phyloP scores from a whole-genome alignment of 1,140 invertebrate species.

The Caenorhabditis tropicalis region DNA sequence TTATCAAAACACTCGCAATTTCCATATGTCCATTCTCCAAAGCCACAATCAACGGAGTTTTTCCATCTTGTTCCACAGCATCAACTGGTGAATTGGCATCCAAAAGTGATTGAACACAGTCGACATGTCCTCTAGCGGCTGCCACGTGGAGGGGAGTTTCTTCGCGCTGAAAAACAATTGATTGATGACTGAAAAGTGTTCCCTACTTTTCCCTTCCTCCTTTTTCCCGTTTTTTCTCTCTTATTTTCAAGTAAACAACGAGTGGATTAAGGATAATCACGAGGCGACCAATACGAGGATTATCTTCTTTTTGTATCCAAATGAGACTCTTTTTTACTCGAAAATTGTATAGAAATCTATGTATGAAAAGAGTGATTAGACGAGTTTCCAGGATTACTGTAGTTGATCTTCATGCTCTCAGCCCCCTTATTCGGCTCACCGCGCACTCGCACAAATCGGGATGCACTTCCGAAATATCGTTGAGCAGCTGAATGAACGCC shows the following conservation, averaged over 20 bases:
- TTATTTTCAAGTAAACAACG: background rate
- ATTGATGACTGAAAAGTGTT: background rate
- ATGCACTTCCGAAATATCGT: constrained; percentile 31
- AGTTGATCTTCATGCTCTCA: background rate
- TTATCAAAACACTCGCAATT: constrained; percentile 87
- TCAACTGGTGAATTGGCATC: constrained; percentile 93
- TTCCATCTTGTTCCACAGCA: constrained; percentile 73
- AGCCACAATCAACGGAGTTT: constrained; percentile 78
- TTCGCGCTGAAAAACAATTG: constrained; percentile 74
- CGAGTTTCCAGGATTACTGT: too few relatives aligned
- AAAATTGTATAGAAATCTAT: background rate
- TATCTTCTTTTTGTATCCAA: background rate
- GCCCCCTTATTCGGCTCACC: constrained; percentile 24
- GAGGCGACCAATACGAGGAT: background rate
- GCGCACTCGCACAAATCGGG: constrained; percentile 44
- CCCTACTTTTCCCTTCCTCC: background rate
- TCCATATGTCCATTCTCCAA: constrained; percentile 76
- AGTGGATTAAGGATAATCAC: background rate
- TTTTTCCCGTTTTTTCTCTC: background rate
- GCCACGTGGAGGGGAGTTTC: constrained; percentile 77
- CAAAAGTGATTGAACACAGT: constrained; percentile 85
- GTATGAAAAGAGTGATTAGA: background rate
- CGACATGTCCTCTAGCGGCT: constrained; percentile 75
- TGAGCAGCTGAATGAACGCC: constrained; percentile 57
- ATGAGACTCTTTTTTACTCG: background rate